Evolutionary conservation across 2,113 vertebrate genomes (phyloP).

Genomic region (Siniperca knerii): DNA sequence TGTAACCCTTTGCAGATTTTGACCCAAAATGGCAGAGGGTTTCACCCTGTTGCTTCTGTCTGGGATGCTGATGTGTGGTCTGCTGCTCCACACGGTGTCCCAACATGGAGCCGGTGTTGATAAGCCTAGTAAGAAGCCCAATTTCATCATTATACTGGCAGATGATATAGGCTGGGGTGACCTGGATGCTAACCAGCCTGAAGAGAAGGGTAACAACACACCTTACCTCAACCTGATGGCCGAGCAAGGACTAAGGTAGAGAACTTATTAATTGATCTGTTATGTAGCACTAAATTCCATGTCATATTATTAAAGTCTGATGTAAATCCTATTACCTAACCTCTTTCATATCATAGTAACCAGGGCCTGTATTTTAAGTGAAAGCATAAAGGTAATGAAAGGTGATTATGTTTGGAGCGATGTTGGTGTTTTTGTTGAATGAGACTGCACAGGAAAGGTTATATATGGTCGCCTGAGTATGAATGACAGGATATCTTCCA

Average conservation of each 20-base stretch:
- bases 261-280: not conserved
- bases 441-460: not conserved
- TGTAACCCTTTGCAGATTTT: conserved; percentile 45
- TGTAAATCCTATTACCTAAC: not conserved
- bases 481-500: not conserved
- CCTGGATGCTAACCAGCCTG: conserved; percentile 89
- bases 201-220: conserved; percentile 81
- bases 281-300: not conserved
- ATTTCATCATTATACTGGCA: conserved; percentile 93
- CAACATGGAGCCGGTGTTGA: conserved; percentile 19
- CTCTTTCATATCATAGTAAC: not conserved
- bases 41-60: conserved; percentile 56
- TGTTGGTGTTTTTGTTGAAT: not conserved
- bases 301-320: not conserved
- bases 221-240: conserved; percentile 89
- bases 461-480: not conserved
- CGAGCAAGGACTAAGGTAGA: conserved; percentile 89
- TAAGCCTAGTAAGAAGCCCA: conserved; percentile 77
- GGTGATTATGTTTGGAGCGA: not conserved
- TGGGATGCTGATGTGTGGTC: conserved; percentile 68
- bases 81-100: conserved; percentile 70
- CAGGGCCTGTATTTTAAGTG: not conserved
- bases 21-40: conserved; percentile 78
- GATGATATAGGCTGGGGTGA: conserved; percentile 98
- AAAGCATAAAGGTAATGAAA: not conserved